Base-by-base conservation (phyloP, 2,113 vertebrate species). In the Tautogolabrus adspersus region DNA sequence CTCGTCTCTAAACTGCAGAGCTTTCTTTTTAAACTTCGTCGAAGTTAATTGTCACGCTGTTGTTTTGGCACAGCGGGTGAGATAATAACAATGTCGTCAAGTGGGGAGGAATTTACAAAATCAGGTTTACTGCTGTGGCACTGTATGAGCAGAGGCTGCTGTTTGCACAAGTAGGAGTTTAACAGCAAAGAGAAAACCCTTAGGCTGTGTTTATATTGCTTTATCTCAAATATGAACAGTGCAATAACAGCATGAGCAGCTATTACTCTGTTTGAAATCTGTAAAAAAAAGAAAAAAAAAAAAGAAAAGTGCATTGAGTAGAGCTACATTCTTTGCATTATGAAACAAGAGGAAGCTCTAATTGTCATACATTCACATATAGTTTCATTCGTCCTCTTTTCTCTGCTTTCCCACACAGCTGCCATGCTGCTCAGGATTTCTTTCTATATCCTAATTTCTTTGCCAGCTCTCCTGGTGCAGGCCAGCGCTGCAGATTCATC, bases 381-480 rank as follows among this genome's bases (percentile, higher is more conserved):
- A 2, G 30, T 34, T 34, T 34, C 30, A 19, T 51, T 61, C n/a
- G 6, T 5, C 15, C 47, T 10, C 3, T n/a, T 54, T 21, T 26
- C 46, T 60, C 1, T 81, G 66, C 19, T 69, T 38, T 72, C 49
- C 56, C 75, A 10, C 49, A 90, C 86, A 62, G 63, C 74, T 72
- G 61, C 83, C 89, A 93, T 92, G 92, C 55, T 74, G 74, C 81
- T 75, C 52, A 73, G 58, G 47, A 66, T 72, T 21, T n/a, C 49
- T 37, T 51, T 77, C 65, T 73, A 6, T 66, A 69, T 89, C 65
- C 64, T 84, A 0, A 34, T 86, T 40, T 62, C 23, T 72, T 58
- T 88, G 47, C 77, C 66, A 64, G 66, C 77, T 49, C 55, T 90
- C 21, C 82, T 89, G 65, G 58, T 79, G 37, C 67, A 66, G 40